A percentile compares a stretch with the other conserved stretches of the same genome.
These are phyloP conservation scores for Parapsyche elsis DNA, from an alignment of 1,140 invertebrate genomes.

Conservation along the genomic window DNA sequence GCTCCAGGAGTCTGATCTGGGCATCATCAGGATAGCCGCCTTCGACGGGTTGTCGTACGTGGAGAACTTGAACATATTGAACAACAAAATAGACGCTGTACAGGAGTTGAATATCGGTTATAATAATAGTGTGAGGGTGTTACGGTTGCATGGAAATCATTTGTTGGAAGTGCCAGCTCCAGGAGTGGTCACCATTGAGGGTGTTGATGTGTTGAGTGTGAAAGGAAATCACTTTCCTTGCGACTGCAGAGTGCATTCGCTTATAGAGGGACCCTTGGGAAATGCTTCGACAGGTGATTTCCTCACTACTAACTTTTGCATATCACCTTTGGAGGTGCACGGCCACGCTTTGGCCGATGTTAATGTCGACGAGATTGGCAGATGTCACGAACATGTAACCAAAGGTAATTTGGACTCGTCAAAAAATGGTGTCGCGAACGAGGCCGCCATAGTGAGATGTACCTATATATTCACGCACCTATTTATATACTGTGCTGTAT, in stretches of 20 bases:
- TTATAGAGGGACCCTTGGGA: conserved; percentile 78
- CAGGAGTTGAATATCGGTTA: conserved; percentile 76
- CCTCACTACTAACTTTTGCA: conserved; percentile 82
- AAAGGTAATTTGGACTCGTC: conserved; percentile 54
- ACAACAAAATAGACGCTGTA: conserved; percentile 85
- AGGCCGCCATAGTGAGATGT: conserved; percentile 38
- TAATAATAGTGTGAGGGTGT: conserved; percentile 74
- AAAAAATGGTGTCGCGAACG: conserved; percentile 47
- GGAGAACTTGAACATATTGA: conserved; percentile 77
- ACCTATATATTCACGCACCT: conserved; percentile 14
- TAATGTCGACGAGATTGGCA: conserved; percentile 52
- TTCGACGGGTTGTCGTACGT: conserved; percentile 78
- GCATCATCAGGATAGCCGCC: conserved; percentile 75
- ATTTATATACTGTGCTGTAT: conserved; percentile 39
- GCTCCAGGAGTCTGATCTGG: conserved; percentile 83
- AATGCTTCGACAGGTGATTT: conserved; percentile 75
- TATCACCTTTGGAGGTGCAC: conserved; percentile 84
- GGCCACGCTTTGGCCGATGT: conserved; percentile 75
- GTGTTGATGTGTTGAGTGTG: conserved; percentile 75
- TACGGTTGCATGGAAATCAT: conserved; percentile 84
- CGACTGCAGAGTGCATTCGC: conserved; percentile 81
- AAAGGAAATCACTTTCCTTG: conserved; percentile 85
- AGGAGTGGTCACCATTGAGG: conserved; percentile 73
- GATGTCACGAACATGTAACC: conserved; percentile 54
- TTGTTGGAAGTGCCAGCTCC: conserved; percentile 78